A percentile compares a stretch with the other conserved stretches of the same genome.
phyloP scores from a whole-genome alignment of 2,888 invertebrate genomes.

The Stenotaenia linearis region DNA sequence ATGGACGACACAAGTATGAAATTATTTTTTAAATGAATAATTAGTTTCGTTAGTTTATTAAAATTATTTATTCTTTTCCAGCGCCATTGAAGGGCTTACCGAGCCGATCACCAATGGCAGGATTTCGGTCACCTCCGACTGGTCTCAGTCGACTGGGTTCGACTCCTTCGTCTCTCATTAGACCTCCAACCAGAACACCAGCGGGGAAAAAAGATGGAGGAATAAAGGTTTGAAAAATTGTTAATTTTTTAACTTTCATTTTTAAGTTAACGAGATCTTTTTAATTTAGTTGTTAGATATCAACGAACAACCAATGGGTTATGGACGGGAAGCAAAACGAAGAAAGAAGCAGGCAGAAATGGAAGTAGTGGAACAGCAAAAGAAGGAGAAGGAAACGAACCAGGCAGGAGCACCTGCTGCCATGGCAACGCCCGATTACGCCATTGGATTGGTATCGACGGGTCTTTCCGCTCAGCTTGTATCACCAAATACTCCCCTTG shows the following conservation, averaged over 20 bases:
- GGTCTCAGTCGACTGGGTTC: conserved; percentile 39
- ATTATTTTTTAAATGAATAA: conserved; percentile 39
- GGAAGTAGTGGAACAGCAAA: conserved; percentile 45
- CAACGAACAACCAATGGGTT: conserved; percentile 81
- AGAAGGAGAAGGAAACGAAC: conserved; percentile 46
- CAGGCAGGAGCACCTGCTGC: conserved; percentile 41
- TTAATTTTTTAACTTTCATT: neutral
- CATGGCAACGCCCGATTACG: conserved; percentile 69
- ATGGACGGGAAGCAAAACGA: conserved; percentile 72
- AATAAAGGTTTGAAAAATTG: conserved; percentile 58
- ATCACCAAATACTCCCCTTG: conserved; percentile 43
- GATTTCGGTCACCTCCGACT: conserved; percentile 40
- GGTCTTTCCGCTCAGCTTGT: conserved; percentile 51
- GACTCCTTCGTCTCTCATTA: conserved; percentile 45
- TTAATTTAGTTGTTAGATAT: conserved; percentile 67
- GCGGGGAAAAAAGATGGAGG: conserved; percentile 79
- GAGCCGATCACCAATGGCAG: conserved; percentile 64
- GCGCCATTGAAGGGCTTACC: conserved; percentile 90
- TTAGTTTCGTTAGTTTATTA: neutral
- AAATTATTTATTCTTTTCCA: conserved; percentile 46
- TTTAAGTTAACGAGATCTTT: neutral
- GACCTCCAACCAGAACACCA: conserved; percentile 58
- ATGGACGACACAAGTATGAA: conserved; percentile 94
- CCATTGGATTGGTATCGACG: conserved; percentile 66
- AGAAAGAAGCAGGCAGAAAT: conserved; percentile 61